Conservation (phyloP, 2,797 vertebrate genomes). For the Allobates femoralis region DNA sequence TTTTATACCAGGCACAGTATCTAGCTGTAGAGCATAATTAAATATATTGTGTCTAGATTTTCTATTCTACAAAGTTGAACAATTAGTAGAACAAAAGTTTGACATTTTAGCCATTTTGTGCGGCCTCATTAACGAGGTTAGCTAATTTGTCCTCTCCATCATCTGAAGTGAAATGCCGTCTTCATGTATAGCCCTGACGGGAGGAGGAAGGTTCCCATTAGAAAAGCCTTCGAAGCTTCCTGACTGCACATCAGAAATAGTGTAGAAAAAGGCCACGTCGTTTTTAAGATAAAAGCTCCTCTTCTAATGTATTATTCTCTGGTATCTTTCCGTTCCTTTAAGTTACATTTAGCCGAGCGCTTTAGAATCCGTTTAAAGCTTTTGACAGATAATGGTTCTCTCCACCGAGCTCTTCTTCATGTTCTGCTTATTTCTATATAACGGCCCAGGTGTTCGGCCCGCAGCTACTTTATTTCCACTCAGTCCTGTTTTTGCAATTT, state of each 20-base stretch:
- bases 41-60: not conserved
- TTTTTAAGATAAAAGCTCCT: constrained; percentile 19
- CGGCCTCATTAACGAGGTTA: not conserved
- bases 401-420: not conserved
- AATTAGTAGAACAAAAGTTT: not conserved
- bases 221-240: constrained; percentile 8
- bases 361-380: constrained; percentile 9
- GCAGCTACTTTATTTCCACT: constrained; percentile 1
- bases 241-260: constrained; percentile 18
- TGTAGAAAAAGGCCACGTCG: not conserved
- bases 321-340: constrained; percentile 1
- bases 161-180: not conserved
- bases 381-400: constrained; percentile 28
- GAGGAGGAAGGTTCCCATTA: not conserved
- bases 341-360: constrained; percentile 7
- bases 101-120: not conserved
- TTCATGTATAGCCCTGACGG: not conserved
- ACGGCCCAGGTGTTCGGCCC: not conserved
- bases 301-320: constrained; percentile 26
- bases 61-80: not conserved
- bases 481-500: not conserved
- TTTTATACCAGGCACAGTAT: not conserved
- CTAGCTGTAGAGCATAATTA: no score
- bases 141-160: not conserved
- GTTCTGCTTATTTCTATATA: not conserved